Evolutionary conservation across 2,888 invertebrate species (phyloP), one percentile per base, ranked within the genome.

Genomic region (Temnothorax ravouxi): DNA sequence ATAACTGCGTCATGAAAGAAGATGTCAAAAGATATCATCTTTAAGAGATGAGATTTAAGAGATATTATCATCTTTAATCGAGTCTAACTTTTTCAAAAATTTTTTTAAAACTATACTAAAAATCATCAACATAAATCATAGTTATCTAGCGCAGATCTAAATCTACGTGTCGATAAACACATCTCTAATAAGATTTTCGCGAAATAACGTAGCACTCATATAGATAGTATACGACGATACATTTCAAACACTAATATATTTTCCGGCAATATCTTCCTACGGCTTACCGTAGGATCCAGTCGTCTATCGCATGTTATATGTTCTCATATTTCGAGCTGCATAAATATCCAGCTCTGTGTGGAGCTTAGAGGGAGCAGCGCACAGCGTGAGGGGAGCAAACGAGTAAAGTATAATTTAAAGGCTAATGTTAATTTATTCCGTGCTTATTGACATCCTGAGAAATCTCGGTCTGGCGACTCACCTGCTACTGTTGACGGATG

Each of bases 401-500:
- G n/a, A 56, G 21, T 18, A 15, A 11, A 64, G 34, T 61, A 61
- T 47, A 74, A 61, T 74, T 61, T 47, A 74, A 59, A 29, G n/a
- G n/a, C 29, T 50, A 67, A 67, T 50, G 4, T 74, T 74, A 74
- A 74, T 74, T 61, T 47, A 61, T 59, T 29, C 25, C 29, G 59
- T 5, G 13, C 44, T 4, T 47, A 61, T 64, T 38, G 18, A 50
- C 38, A 52, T 18, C 25, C 21, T 15, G 25, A 18, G 47, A 13
- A 64, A 5, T 25, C 25, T 8, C 21, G 1, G 18, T 25, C 29
- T 29, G 34, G 5, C 5, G 13, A 72, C 64, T 95, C 95, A 97
- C 97, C 97, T 97, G 96, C 98, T 98, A 69, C 94, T 94, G 94
- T 98, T 98, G 93, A 98, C 98, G 83, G 98, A 98, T 4, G 98